Conservation (phyloP, 1,140 invertebrate genomes). For the Anthonomus grandis region DNA sequence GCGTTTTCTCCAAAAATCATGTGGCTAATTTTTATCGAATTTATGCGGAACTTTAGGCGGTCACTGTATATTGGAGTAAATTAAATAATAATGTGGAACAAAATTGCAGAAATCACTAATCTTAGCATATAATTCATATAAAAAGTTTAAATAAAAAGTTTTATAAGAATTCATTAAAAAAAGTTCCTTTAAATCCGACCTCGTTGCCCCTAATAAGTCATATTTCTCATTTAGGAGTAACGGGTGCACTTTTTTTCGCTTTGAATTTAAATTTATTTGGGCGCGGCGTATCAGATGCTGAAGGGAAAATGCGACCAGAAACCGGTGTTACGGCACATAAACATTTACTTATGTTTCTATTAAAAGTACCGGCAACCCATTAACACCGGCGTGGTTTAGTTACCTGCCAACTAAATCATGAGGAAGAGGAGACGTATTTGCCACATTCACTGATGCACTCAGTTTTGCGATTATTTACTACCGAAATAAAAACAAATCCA, state of each 20-base stretch:
- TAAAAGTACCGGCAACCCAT: conserved; percentile 43
- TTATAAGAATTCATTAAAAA: no score
- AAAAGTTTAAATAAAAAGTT: no score
- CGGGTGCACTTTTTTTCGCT: conserved; percentile 13
- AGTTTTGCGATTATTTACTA: no score
- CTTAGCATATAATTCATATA: no score
- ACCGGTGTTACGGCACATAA: conserved; percentile 49
- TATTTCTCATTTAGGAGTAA: conserved; percentile 15
- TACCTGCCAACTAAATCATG: conserved; percentile 16
- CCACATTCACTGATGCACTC: no score
- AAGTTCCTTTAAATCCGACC: not conserved
- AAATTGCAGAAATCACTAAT: no score
- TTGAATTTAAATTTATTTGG: conserved; percentile 28
- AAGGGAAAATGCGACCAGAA: conserved; percentile 28
- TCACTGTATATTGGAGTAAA: no score
- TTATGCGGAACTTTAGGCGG: no score
- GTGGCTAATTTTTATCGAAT: no score
- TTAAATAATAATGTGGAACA: no score
- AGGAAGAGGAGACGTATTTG: not conserved
- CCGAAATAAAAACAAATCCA: no score
- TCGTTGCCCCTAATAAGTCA: not conserved
- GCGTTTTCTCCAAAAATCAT: no score
- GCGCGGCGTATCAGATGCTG: conserved; percentile 37
- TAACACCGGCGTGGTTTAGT: conserved; percentile 32
- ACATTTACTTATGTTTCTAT: conserved; percentile 50